Percentiles rank a stretch among this genome's conserved stretches.
These are phyloP conservation scores for Zoroaster sp. DNA, from an alignment of 53 echinoderm and acorn worm genomes.

Conservation along the genomic window DNA sequence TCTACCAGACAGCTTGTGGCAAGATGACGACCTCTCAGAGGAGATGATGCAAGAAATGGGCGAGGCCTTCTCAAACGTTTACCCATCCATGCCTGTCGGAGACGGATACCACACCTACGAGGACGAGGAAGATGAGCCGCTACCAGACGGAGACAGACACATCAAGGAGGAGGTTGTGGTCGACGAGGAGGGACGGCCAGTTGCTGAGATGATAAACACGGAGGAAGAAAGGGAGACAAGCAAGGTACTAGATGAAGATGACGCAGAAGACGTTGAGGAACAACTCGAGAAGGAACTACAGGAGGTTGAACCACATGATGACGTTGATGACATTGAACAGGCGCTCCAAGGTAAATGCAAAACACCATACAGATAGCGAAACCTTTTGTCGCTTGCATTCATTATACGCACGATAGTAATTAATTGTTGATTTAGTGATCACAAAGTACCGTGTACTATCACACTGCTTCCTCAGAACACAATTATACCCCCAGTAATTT, in stretches of 20 bases:
- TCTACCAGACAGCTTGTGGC: constrained; percentile 62
- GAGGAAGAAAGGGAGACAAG: constrained; percentile 1
- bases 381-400: too few relatives aligned
- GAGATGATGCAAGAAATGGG: constrained; percentile 39
- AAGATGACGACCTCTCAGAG: constrained; percentile 24
- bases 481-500: too few relatives aligned
- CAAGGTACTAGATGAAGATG: not conserved
- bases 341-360: constrained; percentile 16
- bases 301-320: constrained; percentile 12
- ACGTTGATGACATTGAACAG: constrained; percentile 26
- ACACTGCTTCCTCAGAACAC: too few relatives aligned
- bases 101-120: constrained; percentile 21
- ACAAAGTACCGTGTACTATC: too few relatives aligned
- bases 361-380: too few relatives aligned
- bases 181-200: constrained; percentile 29
- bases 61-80: constrained; percentile 9
- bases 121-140: constrained; percentile 7
- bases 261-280: not conserved
- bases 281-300: constrained; percentile 42
- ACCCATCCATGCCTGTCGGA: not conserved
- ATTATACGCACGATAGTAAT: too few relatives aligned
- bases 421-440: too few relatives aligned
- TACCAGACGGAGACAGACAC: constrained; percentile 28
- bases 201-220: not conserved
- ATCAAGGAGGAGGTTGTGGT: constrained; percentile 33